Evolutionary conservation across 2,797 vertebrate genomes (phyloP).

Genomic region (Semaprochilodus insignis): DNA sequence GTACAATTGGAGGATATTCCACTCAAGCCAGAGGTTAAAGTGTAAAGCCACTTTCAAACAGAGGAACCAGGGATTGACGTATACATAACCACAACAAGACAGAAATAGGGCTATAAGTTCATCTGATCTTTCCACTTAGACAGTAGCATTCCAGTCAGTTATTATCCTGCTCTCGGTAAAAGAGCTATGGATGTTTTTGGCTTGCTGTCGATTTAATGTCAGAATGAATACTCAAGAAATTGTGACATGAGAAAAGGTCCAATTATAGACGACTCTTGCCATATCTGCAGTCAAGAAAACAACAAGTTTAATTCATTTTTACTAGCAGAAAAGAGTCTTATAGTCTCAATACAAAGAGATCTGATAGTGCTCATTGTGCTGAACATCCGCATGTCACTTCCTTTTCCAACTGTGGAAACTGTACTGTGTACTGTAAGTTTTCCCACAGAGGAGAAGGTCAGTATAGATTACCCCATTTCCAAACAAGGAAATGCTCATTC

Average conservation of each 20-base stretch:
- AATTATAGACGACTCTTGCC: conserved; percentile 62
- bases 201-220: conserved; percentile 17
- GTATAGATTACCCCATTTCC: conserved; percentile 20
- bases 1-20: conserved; percentile 21
- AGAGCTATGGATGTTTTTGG: conserved; percentile 49
- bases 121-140: conserved; percentile 19
- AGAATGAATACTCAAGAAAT: conserved; percentile 61
- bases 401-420: conserved; percentile 64
- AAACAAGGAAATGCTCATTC: conserved; percentile 10
- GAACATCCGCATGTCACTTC: conserved; percentile 73
- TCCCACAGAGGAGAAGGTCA: conserved; percentile 56
- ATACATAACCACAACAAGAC: conserved; percentile 9
- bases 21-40: conserved; percentile 12
- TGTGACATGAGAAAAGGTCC: conserved; percentile 66
- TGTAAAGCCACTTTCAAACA: conserved; percentile 1
- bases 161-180: conserved; percentile 47
- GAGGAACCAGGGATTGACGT: conserved; percentile 16
- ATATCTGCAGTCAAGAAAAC: conserved; percentile 11
- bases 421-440: conserved; percentile 56
- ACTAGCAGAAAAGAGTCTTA: conserved; percentile 63
- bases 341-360: conserved; percentile 57
- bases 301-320: conserved; percentile 59
- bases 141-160: conserved; percentile 49
- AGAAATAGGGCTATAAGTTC: conserved; percentile 9
- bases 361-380: conserved; percentile 73